These are phyloP conservation scores for Pao palembangensis DNA, from an alignment of 2,113 vertebrate species.

Conservation along the genomic window DNA sequence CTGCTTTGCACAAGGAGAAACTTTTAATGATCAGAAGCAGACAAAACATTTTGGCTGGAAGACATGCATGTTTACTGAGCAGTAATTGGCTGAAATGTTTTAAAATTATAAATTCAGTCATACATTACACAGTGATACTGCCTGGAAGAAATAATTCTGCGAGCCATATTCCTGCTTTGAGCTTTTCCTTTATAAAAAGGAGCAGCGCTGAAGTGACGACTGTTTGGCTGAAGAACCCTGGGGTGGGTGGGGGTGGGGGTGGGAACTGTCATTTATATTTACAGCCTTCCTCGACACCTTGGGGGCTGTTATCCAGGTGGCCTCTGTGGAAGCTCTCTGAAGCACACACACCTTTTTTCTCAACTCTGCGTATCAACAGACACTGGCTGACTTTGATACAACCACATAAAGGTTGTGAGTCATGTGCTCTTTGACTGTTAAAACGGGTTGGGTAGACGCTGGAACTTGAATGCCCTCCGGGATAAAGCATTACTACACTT, in stretches of 20 bases:
- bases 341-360: constrained; percentile 63
- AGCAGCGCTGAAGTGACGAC: constrained; percentile 62
- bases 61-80: too few species aligned
- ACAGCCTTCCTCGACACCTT: constrained; percentile 70
- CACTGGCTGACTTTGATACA: constrained; percentile 73
- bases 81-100: too few species aligned
- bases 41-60: constrained; percentile 2
- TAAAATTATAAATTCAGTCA: background rate
- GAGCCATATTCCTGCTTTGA: constrained; percentile 63
- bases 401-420: constrained; percentile 68
- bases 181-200: constrained; percentile 63
- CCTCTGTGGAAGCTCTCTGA: constrained; percentile 67
- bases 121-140: background rate
- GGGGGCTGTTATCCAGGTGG: constrained; percentile 74
- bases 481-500: constrained; percentile 62
- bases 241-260: constrained; percentile 58
- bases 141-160: constrained; percentile 26
- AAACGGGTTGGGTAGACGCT: constrained; percentile 66
- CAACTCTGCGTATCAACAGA: constrained; percentile 67
- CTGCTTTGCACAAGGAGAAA: constrained; percentile 20
- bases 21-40: constrained; percentile 11
- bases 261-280: constrained; percentile 75
- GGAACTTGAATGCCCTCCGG: constrained; percentile 73
- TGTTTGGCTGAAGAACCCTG: constrained; percentile 57
- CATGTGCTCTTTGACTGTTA: constrained; percentile 68